Conservation (phyloP, 2,888 invertebrate species). For the Drosophila acutilabella region DNA sequence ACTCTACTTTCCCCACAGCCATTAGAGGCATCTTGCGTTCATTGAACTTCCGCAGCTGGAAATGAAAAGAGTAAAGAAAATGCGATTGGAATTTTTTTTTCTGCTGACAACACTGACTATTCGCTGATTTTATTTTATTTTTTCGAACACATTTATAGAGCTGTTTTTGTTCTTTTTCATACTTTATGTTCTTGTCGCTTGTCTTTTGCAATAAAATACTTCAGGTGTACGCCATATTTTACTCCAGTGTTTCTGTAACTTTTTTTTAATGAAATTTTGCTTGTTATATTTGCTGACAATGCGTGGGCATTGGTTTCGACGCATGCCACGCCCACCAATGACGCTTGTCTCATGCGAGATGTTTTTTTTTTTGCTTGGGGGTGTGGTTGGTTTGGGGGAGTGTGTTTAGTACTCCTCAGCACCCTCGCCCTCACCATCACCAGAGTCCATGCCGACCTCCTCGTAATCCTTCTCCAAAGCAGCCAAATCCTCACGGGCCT, state of each 20-base stretch:
- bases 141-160: slow-evolving; percentile 57
- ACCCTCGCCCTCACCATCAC: slow-evolving; percentile 92
- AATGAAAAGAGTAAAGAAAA: slow-evolving; percentile 37
- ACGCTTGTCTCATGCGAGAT: slow-evolving; percentile 49
- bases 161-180: slow-evolving; percentile 23
- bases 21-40: slow-evolving; percentile 35
- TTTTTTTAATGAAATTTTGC: slow-evolving; percentile 34
- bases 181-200: slow-evolving; percentile 34
- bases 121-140: slow-evolving; percentile 64
- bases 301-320: slow-evolving; percentile 71
- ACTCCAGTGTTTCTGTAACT: slow-evolving; percentile 25
- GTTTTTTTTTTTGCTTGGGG: not conserved
- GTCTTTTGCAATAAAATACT: slow-evolving; percentile 64
- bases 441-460: slow-evolving; percentile 95
- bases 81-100: slow-evolving; percentile 30
- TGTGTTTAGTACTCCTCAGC: slow-evolving; percentile 90
- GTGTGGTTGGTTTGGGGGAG: slow-evolving; percentile 19
- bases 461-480: slow-evolving; percentile 95
- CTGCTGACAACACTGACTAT: slow-evolving; percentile 59
- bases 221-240: slow-evolving; percentile 31
- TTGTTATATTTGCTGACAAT: slow-evolving; percentile 36
- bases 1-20: slow-evolving; percentile 54
- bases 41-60: slow-evolving; percentile 58
- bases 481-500: slow-evolving; percentile 91
- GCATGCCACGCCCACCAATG: slow-evolving; percentile 62